Conservation (phyloP, 2,797 vertebrate genomes). For the Thunnus albacares region DNA sequence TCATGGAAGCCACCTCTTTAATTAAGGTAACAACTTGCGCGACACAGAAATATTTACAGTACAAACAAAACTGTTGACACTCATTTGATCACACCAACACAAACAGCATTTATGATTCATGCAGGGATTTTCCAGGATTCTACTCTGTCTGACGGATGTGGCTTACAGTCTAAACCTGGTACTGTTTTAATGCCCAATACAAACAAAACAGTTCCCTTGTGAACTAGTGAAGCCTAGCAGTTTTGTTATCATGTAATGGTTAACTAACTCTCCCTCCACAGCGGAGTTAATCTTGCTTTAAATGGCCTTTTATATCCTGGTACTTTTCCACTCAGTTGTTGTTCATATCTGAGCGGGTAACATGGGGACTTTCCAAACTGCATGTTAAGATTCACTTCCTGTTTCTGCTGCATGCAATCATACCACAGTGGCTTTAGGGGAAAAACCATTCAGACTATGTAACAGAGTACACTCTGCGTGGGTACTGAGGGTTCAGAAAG, state of each 20-base stretch:
- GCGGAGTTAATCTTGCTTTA: neutral
- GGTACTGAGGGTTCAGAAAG: neutral
- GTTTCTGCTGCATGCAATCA: conserved; percentile 3
- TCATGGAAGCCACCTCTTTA: neutral
- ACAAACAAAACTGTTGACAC: conserved; percentile 19
- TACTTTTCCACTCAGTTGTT: conserved; percentile 74
- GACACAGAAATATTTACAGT: conserved; percentile 16
- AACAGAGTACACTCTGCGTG: neutral
- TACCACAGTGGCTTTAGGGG: neutral
- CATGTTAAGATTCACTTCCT: conserved; percentile 75
- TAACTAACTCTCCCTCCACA: neutral
- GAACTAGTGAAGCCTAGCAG: neutral
- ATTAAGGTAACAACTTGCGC: neutral
- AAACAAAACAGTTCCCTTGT: neutral
- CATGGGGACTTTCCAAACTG: conserved; percentile 76
- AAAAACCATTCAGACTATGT: neutral
- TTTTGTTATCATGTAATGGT: conserved; percentile 4
- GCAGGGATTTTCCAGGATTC: neutral
- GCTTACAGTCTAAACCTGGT: neutral
- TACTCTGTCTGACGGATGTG: neutral
- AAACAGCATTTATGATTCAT: neutral
- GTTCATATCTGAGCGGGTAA: conserved; percentile 35
- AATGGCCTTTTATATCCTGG: conserved; percentile 38
- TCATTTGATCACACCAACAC: neutral
- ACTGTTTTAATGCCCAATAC: neutral